Conservation (phyloP, 2,888 invertebrate genomes). For the Copidosoma aretas region DNA sequence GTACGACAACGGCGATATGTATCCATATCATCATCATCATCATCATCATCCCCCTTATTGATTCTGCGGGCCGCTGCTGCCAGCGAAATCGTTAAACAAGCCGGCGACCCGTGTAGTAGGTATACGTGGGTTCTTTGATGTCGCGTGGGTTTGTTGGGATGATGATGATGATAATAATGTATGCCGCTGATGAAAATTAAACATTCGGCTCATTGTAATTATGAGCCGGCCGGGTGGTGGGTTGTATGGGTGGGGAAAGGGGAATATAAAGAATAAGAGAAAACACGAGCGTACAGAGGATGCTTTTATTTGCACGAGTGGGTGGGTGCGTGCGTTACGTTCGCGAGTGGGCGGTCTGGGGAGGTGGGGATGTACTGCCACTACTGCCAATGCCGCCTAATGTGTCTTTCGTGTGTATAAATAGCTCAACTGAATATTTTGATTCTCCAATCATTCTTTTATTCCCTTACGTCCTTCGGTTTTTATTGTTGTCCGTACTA, state of each 20-base stretch:
- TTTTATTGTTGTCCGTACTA: too few species aligned
- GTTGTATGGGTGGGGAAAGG: not conserved
- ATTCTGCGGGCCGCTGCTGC: conserved; percentile 21
- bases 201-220: conserved; percentile 15
- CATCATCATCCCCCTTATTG: conserved; percentile 36
- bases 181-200: conserved; percentile 19
- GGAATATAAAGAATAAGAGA: not conserved
- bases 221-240: not conserved
- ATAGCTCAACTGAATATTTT: too few species aligned
- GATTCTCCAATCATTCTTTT: too few species aligned
- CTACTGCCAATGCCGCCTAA: conserved; percentile 22
- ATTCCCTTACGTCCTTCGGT: too few species aligned
- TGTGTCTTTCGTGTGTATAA: too few species aligned
- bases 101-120: conserved; percentile 36
- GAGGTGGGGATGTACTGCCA: too few species aligned
- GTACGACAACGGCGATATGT: conserved; percentile 28
- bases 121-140: conserved; percentile 39
- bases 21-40: conserved; percentile 29
- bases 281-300: not conserved
- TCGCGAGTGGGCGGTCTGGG: too few species aligned
- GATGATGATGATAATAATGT: conserved; percentile 24
- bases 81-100: conserved; percentile 36
- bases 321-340: too few species aligned
- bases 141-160: not conserved
- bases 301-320: not conserved